A percentile compares a stretch with the other conserved stretches of the same genome.
phyloP scores from a whole-genome alignment of 1,140 invertebrate species.

The Cecropterus lyciades region DNA sequence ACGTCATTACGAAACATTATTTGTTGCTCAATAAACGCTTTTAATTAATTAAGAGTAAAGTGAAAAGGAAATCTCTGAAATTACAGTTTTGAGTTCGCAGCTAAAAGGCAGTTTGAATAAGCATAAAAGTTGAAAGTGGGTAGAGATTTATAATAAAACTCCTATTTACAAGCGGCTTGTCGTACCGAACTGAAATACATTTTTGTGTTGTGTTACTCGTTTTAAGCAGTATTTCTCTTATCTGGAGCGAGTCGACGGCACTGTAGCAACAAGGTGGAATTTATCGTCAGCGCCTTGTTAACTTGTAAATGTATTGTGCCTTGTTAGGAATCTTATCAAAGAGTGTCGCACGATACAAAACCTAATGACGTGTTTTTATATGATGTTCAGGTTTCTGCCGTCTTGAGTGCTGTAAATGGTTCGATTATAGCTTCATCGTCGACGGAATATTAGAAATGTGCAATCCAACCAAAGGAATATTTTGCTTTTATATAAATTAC shows the following conservation, averaged over 20 bases:
- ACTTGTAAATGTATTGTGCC: slow-evolving; percentile 62
- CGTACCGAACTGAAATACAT: slow-evolving; percentile 20
- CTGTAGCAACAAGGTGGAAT: slow-evolving; percentile 50
- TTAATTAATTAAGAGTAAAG: slow-evolving; percentile 16
- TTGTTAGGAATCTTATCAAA: slow-evolving; percentile 61
- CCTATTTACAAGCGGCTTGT: slow-evolving; percentile 26
- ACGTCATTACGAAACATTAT: not conserved
- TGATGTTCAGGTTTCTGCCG: not conserved
- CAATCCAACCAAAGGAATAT: not conserved
- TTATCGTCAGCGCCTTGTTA: slow-evolving; percentile 63
- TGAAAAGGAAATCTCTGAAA: slow-evolving; percentile 16
- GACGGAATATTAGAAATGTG: not conserved
- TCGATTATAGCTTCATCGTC: not conserved
- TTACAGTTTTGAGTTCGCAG: slow-evolving; percentile 7
- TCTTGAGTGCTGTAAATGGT: not conserved
- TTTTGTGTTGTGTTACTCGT: slow-evolving; percentile 17
- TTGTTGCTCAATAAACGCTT: slow-evolving; percentile 10
- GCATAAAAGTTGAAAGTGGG: slow-evolving; percentile 19
- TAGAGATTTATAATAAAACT: slow-evolving; percentile 23
- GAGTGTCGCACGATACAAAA: slow-evolving; percentile 33
- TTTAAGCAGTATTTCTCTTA: slow-evolving; percentile 49
- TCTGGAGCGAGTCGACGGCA: slow-evolving; percentile 38
- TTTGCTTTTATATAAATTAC: no score
- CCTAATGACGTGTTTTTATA: slow-evolving; percentile 12
- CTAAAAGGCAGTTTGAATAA: slow-evolving; percentile 30